These are phyloP conservation scores for Aromia moschata DNA, from an alignment of 2,888 invertebrate genomes.

Conservation along the genomic window DNA sequence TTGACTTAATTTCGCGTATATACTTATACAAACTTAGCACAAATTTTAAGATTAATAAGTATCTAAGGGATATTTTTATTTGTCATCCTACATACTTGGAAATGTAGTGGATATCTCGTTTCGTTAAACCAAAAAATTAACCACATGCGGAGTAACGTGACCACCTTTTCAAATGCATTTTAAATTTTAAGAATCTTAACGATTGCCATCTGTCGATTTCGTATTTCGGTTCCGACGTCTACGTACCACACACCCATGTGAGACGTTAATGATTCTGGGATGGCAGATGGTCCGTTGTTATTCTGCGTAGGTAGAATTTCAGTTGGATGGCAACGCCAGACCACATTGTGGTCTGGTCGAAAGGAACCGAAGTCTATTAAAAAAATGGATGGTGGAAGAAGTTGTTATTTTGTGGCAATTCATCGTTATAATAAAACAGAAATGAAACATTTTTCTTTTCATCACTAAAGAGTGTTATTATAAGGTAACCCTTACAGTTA, in stretches of 20 bases:
- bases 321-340: background rate
- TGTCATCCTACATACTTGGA: too few species aligned
- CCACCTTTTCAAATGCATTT: conserved; percentile 1
- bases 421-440: too few species aligned
- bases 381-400: too few species aligned
- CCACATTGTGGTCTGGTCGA: conserved; percentile 7
- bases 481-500: too few species aligned
- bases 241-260: background rate
- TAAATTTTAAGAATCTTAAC: conserved; percentile 6
- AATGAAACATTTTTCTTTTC: too few species aligned
- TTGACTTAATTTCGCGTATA: too few species aligned
- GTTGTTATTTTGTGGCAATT: too few species aligned
- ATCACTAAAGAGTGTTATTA: too few species aligned
- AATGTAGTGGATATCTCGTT: too few species aligned
- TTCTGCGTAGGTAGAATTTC: conserved; percentile 15
- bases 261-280: background rate
- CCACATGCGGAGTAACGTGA: background rate
- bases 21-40: too few species aligned
- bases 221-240: background rate
- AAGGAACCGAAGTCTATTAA: background rate
- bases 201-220: conserved; percentile 11
- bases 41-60: too few species aligned
- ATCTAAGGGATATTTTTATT: too few species aligned
- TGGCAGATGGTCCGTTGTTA: conserved; percentile 14
- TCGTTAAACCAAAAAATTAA: background rate